Percentiles rank a stretch among this genome's conserved stretches.
These are phyloP conservation scores for Calyptommatus sinebrachiatus DNA, from an alignment of 2,113 vertebrate species.

Conservation along the genomic window DNA sequence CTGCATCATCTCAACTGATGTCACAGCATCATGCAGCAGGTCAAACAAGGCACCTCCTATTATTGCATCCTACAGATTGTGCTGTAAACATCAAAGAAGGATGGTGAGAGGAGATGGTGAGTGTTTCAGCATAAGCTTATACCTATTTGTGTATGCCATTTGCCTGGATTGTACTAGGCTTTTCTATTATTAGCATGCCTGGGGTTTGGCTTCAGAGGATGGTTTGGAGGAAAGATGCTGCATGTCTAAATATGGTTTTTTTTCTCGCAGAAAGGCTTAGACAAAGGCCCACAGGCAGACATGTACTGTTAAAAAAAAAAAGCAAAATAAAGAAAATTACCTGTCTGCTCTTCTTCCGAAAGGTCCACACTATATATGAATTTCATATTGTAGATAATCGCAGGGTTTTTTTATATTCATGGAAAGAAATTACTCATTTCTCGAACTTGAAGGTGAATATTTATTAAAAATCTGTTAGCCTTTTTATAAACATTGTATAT, in stretches of 20 bases:
- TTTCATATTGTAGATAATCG: slow-evolving; percentile 47
- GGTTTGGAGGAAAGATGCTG: slow-evolving; percentile 65
- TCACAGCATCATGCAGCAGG: slow-evolving; percentile 91
- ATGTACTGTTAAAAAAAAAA: no score
- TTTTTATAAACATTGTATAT: slow-evolving; percentile 30
- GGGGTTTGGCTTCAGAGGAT: slow-evolving; percentile 71
- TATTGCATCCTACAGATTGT: slow-evolving; percentile 82
- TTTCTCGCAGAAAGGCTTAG: slow-evolving; percentile 66
- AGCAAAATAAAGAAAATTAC: slow-evolving; percentile 50
- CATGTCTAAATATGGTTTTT: slow-evolving; percentile 69
- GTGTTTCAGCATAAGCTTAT: slow-evolving; percentile 66
- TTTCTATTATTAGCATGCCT: slow-evolving; percentile 56
- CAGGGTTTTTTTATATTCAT: slow-evolving; percentile 41
- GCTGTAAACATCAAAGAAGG: slow-evolving; percentile 80
- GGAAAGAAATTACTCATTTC: slow-evolving; percentile 40
- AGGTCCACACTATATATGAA: slow-evolving; percentile 40
- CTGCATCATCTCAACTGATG: slow-evolving; percentile 94
- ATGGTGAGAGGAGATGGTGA: slow-evolving; percentile 87
- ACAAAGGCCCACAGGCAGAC: slow-evolving; percentile 73
- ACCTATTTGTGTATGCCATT: slow-evolving; percentile 42
- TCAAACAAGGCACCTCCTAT: slow-evolving; percentile 83
- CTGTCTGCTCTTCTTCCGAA: slow-evolving; percentile 42
- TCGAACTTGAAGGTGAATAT: slow-evolving; percentile 20
- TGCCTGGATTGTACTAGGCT: slow-evolving; percentile 53
- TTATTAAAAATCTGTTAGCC: slow-evolving; percentile 6